Conservation (phyloP, 64 coral and sea anemone genomes). For the Orbicella faveolata region DNA sequence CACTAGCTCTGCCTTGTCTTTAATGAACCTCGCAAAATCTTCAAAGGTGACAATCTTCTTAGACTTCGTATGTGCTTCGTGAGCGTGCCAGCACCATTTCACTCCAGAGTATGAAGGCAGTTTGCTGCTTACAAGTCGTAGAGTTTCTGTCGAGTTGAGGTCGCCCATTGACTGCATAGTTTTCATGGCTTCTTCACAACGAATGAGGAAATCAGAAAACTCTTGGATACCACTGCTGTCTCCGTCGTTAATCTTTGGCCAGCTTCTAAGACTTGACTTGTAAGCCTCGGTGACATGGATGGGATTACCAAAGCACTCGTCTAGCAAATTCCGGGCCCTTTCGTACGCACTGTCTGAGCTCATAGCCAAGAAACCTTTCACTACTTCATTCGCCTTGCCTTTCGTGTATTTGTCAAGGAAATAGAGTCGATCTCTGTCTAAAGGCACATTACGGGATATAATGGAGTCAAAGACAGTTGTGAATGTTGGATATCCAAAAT, state of each 20-base stretch:
- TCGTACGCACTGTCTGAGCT: conserved; percentile 26
- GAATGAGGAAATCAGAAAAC: conserved; percentile 45
- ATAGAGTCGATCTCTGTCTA: no score
- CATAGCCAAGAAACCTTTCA: neutral
- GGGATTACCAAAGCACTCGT: conserved; percentile 61
- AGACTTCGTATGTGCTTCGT: neutral
- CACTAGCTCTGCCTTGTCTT: neutral
- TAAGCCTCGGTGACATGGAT: conserved; percentile 63
- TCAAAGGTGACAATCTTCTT: conserved; percentile 21
- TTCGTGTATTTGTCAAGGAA: no score
- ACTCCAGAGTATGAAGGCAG: conserved; percentile 40
- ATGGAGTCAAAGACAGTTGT: conserved; percentile 56
- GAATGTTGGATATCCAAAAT: conserved; percentile 62
- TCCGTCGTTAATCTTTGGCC: conserved; percentile 39
- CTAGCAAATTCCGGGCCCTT: conserved; percentile 28
- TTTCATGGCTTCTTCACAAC: neutral
- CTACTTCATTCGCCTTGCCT: no score
- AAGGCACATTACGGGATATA: neutral
- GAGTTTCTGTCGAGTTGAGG: conserved; percentile 28
- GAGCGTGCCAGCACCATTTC: conserved; percentile 41
- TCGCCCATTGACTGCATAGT: conserved; percentile 31
- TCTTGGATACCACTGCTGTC: conserved; percentile 37
- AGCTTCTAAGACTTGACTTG: conserved; percentile 45
- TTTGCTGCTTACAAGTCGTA: conserved; percentile 1
- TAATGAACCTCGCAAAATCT: conserved; percentile 4